Evolutionary conservation across 2,113 vertebrate genomes (phyloP).

Genomic region (Maccullochella peelii): DNA sequence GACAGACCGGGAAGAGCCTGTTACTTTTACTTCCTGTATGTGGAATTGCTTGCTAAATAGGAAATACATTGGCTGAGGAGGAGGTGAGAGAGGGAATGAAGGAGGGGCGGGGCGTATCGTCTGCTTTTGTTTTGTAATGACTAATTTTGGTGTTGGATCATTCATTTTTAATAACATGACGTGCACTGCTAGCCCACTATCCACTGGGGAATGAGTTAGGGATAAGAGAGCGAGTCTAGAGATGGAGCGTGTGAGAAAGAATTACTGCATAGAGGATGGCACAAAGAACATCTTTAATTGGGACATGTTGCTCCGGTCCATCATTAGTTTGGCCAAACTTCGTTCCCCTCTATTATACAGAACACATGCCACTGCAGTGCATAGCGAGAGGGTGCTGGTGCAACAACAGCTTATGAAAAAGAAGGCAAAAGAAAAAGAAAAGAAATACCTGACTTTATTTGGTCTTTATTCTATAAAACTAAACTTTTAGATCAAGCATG

Average conservation of each 20-base stretch:
- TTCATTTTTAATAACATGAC: slow-evolving; percentile 67
- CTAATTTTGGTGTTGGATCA: slow-evolving; percentile 48
- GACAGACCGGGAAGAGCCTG: slow-evolving; percentile 52
- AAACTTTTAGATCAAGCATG: neutral
- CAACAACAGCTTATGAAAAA: slow-evolving; percentile 1
- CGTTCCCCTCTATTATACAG: slow-evolving; percentile 29
- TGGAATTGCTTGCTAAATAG: slow-evolving; percentile 23
- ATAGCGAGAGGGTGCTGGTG: neutral
- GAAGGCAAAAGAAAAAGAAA: neutral
- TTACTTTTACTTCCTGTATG: slow-evolving; percentile 52
- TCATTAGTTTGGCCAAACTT: slow-evolving; percentile 15
- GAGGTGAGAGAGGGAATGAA: neutral
- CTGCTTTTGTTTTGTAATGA: slow-evolving; percentile 46
- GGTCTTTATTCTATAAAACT: neutral
- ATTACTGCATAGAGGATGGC: slow-evolving; percentile 4
- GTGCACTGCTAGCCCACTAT: slow-evolving; percentile 25
- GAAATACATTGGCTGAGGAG: slow-evolving; percentile 24
- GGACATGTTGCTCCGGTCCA: slow-evolving; percentile 2
- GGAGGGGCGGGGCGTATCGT: neutral
- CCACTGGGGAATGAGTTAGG: slow-evolving; percentile 26
- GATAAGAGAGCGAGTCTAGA: slow-evolving; percentile 6
- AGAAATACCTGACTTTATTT: neutral
- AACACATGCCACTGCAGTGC: slow-evolving; percentile 11
- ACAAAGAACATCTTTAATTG: slow-evolving; percentile 24
- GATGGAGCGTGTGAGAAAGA: neutral